phyloP scores from a whole-genome alignment of 2,797 vertebrate species.

The Anniella stebbinsi region DNA sequence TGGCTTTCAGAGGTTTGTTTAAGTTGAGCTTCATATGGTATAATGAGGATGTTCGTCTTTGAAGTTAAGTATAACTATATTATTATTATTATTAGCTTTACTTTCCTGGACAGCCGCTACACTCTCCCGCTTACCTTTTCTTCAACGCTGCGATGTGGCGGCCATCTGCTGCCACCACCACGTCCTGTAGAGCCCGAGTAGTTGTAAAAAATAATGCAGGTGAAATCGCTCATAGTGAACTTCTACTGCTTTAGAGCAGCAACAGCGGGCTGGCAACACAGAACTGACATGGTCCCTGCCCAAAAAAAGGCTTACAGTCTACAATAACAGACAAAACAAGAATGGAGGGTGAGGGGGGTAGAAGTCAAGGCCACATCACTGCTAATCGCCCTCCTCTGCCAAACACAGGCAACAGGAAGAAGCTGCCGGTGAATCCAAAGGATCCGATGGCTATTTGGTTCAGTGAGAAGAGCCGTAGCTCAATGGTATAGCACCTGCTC shows the following conservation, averaged over 20 bases:
- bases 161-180: neutral
- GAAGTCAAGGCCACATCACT: neutral
- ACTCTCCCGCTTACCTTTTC: conserved; percentile 26
- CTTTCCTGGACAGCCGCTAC: no score
- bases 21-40: neutral
- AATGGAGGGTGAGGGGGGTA: neutral
- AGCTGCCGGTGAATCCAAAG: neutral
- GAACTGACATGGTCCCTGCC: conserved; percentile 40
- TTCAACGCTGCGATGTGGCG: neutral
- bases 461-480: neutral
- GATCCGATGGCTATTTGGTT: neutral
- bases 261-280: conserved; percentile 4
- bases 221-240: conserved; percentile 35
- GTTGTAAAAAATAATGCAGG: conserved; percentile 16
- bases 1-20: neutral
- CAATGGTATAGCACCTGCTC: neutral
- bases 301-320: conserved; percentile 39
- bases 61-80: neutral
- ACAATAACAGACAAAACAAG: conserved; percentile 40
- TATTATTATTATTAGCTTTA: no score
- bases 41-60: no score
- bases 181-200: neutral
- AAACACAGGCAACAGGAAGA: no score
- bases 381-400: neutral
- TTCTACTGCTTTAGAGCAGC: neutral